These are phyloP conservation scores for Corythornis vintsioides DNA, from an alignment of 2,113 vertebrate genomes.

Conservation along the genomic window DNA sequence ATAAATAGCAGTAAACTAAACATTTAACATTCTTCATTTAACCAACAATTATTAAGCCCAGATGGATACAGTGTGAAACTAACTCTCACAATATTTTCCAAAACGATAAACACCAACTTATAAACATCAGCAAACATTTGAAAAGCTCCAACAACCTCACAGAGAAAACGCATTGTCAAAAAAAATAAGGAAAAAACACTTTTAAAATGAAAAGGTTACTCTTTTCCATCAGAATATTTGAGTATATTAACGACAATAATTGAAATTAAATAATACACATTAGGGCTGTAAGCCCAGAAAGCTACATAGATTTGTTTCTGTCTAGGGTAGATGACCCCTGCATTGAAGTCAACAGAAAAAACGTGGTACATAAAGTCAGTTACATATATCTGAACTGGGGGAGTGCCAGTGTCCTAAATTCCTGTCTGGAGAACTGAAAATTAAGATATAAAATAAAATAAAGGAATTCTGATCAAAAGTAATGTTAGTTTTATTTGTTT, in stretches of 20 bases:
- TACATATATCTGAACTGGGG: neutral
- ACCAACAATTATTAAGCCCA: neutral
- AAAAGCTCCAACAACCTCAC: neutral
- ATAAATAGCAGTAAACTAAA: neutral
- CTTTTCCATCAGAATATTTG: neutral
- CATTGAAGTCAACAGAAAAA: neutral
- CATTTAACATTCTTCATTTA: neutral
- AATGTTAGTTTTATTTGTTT: neutral
- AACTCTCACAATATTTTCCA: slow-evolving; percentile 9
- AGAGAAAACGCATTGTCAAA: neutral
- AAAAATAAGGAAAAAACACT: too few species aligned
- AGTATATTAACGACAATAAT: neutral
- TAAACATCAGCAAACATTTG: neutral
- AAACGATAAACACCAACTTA: neutral
- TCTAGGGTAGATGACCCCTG: neutral
- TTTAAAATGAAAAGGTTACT: neutral
- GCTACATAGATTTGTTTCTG: neutral
- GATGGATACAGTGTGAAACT: neutral
- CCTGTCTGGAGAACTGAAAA: neutral
- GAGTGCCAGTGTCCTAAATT: neutral
- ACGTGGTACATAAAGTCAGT: neutral
- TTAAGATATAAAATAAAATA: neutral
- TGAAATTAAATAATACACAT: neutral
- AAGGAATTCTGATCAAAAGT: neutral
- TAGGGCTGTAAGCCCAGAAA: neutral